These are phyloP conservation scores for Malurus alboscapulatus DNA, from an alignment of 2,113 vertebrate species.

Conservation along the genomic window DNA sequence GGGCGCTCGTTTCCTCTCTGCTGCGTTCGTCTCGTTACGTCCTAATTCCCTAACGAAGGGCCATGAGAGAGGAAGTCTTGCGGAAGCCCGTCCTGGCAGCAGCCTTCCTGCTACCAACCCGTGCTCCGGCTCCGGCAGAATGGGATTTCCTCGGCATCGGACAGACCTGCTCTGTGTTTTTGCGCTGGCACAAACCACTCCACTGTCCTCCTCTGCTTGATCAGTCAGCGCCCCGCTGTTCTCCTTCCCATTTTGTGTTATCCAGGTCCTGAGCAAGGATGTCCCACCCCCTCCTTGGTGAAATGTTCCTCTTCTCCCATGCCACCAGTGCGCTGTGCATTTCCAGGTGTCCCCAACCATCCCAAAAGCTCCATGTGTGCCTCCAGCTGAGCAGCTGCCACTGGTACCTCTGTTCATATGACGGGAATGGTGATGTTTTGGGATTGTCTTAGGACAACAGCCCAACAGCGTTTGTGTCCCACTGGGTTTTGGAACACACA, in stretches of 20 bases:
- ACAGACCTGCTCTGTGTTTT: accelerated
- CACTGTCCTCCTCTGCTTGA: background rate
- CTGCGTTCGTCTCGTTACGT: background rate
- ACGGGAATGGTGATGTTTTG: background rate
- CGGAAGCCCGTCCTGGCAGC: conserved; percentile 30
- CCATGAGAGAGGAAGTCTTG: conserved; percentile 48
- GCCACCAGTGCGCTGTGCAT: accelerated
- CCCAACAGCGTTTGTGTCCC: background rate
- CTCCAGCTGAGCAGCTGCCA: background rate
- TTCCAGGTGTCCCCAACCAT: background rate
- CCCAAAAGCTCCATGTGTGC: accelerated
- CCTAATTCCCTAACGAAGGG: conserved; percentile 44
- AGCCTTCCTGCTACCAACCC: background rate
- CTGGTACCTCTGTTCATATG: accelerated
- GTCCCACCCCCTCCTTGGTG: background rate
- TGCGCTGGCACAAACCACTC: background rate
- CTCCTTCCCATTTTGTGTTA: background rate
- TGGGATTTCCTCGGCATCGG: accelerated
- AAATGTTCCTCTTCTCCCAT: accelerated
- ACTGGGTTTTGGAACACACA: background rate
- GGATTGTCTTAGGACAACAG: background rate
- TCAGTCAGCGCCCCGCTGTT: accelerated
- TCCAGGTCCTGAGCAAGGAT: accelerated
- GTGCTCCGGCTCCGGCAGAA: accelerated
- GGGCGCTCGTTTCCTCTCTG: conserved; percentile 17